Conservation (phyloP, 1,140 invertebrate genomes). For the Yoshiicerus persimilis region DNA sequence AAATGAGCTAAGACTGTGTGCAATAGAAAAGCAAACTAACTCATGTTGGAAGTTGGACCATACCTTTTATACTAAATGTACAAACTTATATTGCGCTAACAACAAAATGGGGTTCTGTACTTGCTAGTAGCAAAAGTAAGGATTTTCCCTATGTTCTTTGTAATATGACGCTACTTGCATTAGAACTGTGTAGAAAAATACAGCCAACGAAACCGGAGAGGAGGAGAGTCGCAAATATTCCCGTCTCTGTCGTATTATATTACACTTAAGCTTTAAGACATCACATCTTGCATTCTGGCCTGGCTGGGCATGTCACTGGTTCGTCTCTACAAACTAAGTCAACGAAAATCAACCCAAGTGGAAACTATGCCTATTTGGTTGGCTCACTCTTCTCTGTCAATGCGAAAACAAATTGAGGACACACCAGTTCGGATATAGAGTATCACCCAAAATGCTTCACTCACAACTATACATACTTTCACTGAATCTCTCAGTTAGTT, state of each 20-base stretch:
- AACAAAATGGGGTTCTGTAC: neutral
- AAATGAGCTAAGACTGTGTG: neutral
- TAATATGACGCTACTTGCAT: neutral
- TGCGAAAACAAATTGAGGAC: neutral
- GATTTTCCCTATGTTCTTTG: neutral
- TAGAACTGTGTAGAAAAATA: neutral
- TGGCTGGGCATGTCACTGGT: neutral
- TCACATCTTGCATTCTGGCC: neutral
- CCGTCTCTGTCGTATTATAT: neutral
- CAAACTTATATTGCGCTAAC: no score
- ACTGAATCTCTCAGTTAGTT: neutral
- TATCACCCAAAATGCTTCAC: neutral
- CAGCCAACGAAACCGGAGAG: neutral
- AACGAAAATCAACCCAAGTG: neutral
- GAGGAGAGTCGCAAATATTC: neutral
- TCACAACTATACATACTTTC: neutral
- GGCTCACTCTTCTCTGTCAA: neutral
- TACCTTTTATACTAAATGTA: neutral
- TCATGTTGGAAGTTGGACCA: no score
- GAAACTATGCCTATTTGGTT: neutral
- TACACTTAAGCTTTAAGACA: neutral
- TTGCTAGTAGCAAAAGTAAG: neutral
- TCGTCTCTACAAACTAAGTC: neutral
- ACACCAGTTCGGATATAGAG: neutral
- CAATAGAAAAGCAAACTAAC: neutral